phyloP scores from a whole-genome alignment of 2,797 vertebrate species.

The Melanotaenia pygmaea region DNA sequence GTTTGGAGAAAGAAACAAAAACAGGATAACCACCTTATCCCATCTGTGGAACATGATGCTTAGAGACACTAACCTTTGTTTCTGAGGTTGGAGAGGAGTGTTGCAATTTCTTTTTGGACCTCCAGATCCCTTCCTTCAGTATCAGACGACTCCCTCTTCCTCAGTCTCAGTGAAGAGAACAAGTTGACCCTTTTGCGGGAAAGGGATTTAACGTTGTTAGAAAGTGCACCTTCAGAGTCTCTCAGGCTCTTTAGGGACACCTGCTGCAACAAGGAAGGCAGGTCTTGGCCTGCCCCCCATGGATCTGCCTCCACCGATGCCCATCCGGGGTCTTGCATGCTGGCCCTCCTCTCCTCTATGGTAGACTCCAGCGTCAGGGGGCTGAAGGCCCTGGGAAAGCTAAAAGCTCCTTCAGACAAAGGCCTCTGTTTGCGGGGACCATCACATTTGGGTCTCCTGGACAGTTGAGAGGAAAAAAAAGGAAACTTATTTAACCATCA shows the following conservation, averaged over 20 bases:
- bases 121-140: constrained; percentile 49
- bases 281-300: constrained; percentile 59
- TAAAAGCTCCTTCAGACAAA: constrained; percentile 72
- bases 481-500: not conserved
- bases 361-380: not conserved
- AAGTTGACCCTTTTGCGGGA: constrained; percentile 71
- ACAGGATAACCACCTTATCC: too few species aligned
- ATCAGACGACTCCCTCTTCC: constrained; percentile 56
- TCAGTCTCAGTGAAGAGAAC: constrained; percentile 85
- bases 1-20: too few species aligned
- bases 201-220: constrained; percentile 59
- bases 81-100: constrained; percentile 79
- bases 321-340: not conserved
- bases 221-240: constrained; percentile 47
- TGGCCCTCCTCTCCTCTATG: constrained; percentile 1
- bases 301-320: constrained; percentile 31
- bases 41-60: too few species aligned
- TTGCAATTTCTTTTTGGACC: constrained; percentile 74
- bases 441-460: constrained; percentile 55
- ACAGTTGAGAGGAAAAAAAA: not conserved
- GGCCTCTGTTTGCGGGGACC: constrained; percentile 63
- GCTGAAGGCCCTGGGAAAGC: constrained; percentile 53
- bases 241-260: constrained; percentile 66
- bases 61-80: constrained; percentile 69
- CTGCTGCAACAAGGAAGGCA: constrained; percentile 78